Conservation (phyloP, 2,888 invertebrate genomes). For the Drosophila imparisetae region DNA sequence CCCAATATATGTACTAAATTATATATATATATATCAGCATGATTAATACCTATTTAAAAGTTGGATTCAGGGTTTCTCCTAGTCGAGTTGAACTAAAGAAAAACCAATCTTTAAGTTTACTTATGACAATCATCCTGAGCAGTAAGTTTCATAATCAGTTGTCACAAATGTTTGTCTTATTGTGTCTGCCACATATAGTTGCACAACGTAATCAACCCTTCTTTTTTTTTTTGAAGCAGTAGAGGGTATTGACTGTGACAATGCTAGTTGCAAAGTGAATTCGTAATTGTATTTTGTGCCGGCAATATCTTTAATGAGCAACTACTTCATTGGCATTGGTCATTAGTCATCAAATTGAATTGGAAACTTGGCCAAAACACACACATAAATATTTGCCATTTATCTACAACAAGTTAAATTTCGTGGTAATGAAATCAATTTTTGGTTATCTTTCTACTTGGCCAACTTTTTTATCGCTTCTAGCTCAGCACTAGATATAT, state of each 20-base stretch:
- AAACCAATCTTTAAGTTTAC: too few species aligned
- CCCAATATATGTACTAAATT: not conserved
- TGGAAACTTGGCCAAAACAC: conserved; percentile 20
- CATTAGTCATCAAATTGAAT: conserved; percentile 25
- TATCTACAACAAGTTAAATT: conserved; percentile 17
- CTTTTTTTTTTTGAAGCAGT: not conserved
- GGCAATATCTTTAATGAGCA: conserved; percentile 2
- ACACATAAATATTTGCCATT: conserved; percentile 1
- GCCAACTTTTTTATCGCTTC: not conserved
- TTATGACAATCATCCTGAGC: too few species aligned
- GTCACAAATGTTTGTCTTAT: not conserved
- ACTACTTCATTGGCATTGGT: not conserved
- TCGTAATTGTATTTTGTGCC: not conserved
- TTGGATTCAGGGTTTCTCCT: too few species aligned
- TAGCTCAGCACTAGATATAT: not conserved
- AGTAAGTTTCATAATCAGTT: too few species aligned
- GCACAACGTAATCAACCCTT: not conserved
- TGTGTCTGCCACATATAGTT: not conserved
- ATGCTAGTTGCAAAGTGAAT: not conserved
- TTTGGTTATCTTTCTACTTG: conserved; percentile 37
- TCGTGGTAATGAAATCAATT: conserved; percentile 47
- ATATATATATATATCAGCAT: not conserved
- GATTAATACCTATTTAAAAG: too few species aligned
- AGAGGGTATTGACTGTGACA: not conserved
- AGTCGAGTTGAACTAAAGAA: too few species aligned